Conservation (phyloP, 2,888 invertebrate species). For the Drosophila mayaguana region DNA sequence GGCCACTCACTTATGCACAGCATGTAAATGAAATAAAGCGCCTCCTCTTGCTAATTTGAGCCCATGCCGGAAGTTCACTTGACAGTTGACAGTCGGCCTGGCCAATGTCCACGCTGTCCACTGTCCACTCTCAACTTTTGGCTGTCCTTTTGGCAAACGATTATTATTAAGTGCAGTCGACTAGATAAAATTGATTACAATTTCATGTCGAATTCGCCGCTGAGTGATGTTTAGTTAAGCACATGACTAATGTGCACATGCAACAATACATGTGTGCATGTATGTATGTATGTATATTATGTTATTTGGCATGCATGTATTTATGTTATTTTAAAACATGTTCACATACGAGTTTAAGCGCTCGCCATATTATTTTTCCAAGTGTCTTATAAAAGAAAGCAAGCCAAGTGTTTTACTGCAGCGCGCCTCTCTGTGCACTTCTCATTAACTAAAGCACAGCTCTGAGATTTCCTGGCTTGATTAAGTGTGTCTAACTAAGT, state of each 20-base stretch:
- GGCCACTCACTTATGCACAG: slow-evolving; percentile 31
- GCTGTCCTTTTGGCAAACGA: background rate
- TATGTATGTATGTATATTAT: background rate
- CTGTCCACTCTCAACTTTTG: background rate
- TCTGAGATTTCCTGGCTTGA: slow-evolving; percentile 1
- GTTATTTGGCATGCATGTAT: too few relatives aligned
- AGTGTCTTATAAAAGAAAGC: too few relatives aligned
- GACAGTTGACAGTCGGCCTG: slow-evolving; percentile 1
- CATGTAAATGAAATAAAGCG: slow-evolving; percentile 48
- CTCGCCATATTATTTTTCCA: background rate
- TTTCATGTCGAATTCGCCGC: background rate
- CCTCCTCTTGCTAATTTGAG: slow-evolving; percentile 1
- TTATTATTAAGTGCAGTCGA: slow-evolving; percentile 31
- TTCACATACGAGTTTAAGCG: too few relatives aligned
- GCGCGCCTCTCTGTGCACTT: background rate
- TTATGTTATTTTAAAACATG: background rate
- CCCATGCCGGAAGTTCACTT: slow-evolving; percentile 26
- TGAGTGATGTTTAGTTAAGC: background rate
- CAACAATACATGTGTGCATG: background rate
- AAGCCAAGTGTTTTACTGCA: background rate
- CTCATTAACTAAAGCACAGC: slow-evolving; percentile 2
- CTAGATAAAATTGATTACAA: slow-evolving; percentile 12
- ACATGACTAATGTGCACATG: background rate
- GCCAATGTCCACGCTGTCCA: background rate
- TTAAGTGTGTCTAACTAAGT: background rate